Base-by-base conservation (phyloP, 2,113 vertebrate species). In the Butorides virescens region DNA sequence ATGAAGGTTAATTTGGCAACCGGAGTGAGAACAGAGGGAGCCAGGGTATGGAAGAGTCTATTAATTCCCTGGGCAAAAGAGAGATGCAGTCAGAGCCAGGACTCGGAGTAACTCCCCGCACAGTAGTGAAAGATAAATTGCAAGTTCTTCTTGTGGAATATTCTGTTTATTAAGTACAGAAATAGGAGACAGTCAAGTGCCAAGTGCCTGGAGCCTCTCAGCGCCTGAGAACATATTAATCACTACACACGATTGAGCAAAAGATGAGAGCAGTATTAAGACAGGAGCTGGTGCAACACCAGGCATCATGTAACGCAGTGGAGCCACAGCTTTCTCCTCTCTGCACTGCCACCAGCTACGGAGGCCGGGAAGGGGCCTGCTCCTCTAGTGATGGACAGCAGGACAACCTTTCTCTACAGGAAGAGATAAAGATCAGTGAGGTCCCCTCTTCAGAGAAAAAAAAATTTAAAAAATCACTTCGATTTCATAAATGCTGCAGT, bases 1-100 rank as follows among this genome's bases (percentile, higher is more conserved):
- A 80, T 90, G 81, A 97, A 93, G 91, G 92, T 96, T 93, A 96
- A 92, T 95, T 92, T 92, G 61, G 30, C 82, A 93, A 46, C 82
- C 30, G 5, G 61, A 77, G 44, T 23, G 20, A 81, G 84, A 92
- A 72, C 75, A 36, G 34, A 92, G 71, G 42, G 65, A 86, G 81
- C 52, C 63, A 25, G 39, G 61, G 61, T 46, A 71, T 50, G 71
- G 55, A 80, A 87, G 71, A 94, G 77, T 90, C 91, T 95, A 95
- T 91, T 95, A 95, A 95, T 95, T 96, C 95, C 92, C 85, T 92
- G 86, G 72, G 81, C 62, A 83, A 80, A 30, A 71, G 50, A 87
- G 26, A 92, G 55, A 29, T 0, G 8, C 37, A 94, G 86, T 68
- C 65, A 44, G 85, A 86, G 47, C 79, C 11, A 0, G 90, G 82